These are phyloP conservation scores for Erebia ligea DNA, from an alignment of 2,888 invertebrate species.

Conservation along the genomic window DNA sequence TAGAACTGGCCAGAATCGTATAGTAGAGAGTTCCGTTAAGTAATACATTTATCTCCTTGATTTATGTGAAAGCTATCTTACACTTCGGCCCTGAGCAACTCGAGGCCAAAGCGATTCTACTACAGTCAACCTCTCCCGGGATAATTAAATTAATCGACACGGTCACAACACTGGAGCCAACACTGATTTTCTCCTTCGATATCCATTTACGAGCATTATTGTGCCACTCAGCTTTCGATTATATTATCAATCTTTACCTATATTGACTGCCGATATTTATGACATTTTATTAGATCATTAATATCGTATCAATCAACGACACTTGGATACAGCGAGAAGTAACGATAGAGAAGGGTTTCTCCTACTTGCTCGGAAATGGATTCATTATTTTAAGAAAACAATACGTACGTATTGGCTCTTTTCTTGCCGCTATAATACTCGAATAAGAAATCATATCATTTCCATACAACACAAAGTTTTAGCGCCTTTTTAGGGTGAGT, in stretches of 20 bases:
- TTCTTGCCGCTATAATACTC: no score
- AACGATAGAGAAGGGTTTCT: no score
- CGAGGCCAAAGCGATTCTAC: constrained; percentile 45
- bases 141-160: constrained; percentile 79
- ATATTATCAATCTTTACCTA: constrained; percentile 50
- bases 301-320: not conserved
- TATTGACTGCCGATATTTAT: constrained; percentile 21
- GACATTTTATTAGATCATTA: not conserved
- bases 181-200: constrained; percentile 75
- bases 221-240: constrained; percentile 69
- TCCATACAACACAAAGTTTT: no score
- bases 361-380: no score
- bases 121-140: constrained; percentile 59
- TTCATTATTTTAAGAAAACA: no score
- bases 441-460: no score
- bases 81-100: constrained; percentile 35
- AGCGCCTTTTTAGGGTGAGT: no score
- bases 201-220: constrained; percentile 75
- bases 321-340: no score
- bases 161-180: constrained; percentile 61
- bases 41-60: constrained; percentile 22
- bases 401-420: no score
- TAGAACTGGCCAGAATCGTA: constrained; percentile 9
- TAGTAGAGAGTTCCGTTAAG: not conserved
- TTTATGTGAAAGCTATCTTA: constrained; percentile 24